Conservation (phyloP, 2,888 invertebrate species). For the Orchesellides sinensis region DNA sequence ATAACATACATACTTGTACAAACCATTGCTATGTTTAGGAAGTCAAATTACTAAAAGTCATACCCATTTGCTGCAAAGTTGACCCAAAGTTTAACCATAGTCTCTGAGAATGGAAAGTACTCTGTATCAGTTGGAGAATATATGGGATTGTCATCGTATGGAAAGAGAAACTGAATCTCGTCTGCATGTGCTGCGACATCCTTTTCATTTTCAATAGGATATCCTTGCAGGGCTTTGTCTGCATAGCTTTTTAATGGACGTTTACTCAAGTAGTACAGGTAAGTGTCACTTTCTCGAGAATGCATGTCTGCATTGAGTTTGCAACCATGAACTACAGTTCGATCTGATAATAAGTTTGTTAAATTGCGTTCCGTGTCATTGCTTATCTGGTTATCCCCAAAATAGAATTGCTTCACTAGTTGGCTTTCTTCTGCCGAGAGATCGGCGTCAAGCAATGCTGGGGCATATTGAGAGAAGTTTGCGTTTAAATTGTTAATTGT, state of each 20-base stretch:
- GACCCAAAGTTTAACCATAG: constrained; percentile 56
- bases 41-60: background rate
- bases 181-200: constrained; percentile 59
- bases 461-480: constrained; percentile 23
- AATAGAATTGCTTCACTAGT: constrained; percentile 55
- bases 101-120: constrained; percentile 61
- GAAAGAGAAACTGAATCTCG: constrained; percentile 64
- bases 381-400: constrained; percentile 52
- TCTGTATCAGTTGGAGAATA: constrained; percentile 37
- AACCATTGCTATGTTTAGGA: too few relatives aligned
- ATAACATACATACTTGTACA: too few relatives aligned
- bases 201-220: constrained; percentile 28
- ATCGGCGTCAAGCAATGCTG: background rate
- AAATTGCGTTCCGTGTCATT: constrained; percentile 53
- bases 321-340: constrained; percentile 35
- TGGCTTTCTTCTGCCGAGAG: constrained; percentile 24
- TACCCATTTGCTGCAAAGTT: constrained; percentile 66
- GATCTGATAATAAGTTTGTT: constrained; percentile 56
- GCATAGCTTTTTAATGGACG: constrained; percentile 52
- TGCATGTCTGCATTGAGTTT: constrained; percentile 54
- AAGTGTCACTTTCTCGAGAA: constrained; percentile 24
- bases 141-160: constrained; percentile 58
- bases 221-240: background rate
- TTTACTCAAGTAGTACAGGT: constrained; percentile 56
- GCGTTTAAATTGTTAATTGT: background rate